A percentile compares a stretch with the other conserved stretches of the same genome.
Conservation (phyloP, 2,113 vertebrate species). For the Oceanites oceanicus region DNA sequence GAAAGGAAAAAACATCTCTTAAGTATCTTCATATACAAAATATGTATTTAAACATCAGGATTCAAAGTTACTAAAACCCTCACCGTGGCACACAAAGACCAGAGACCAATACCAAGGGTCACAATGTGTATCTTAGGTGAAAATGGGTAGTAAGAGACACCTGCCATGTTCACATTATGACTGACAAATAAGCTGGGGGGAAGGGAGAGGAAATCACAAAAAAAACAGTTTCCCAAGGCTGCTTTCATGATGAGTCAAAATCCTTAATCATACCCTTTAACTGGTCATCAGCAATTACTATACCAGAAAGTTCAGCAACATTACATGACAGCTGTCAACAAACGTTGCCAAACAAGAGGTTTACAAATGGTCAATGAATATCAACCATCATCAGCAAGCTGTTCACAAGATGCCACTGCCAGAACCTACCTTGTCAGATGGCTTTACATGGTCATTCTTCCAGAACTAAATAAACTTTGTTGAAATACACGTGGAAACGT, state of each 20-base stretch:
- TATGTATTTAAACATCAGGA: neutral
- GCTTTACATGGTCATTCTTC: neutral
- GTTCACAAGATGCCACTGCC: neutral
- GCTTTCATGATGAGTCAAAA: neutral
- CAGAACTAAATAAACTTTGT: neutral
- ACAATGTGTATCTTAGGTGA: neutral
- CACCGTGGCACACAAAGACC: neutral
- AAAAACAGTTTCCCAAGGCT: neutral
- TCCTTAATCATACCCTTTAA: neutral
- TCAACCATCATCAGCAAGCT: neutral
- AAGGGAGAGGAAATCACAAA: too few species aligned
- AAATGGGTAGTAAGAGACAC: neutral
- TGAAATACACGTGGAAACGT: neutral
- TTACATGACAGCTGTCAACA: neutral
- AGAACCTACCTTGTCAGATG: neutral
- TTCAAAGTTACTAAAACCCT: neutral
- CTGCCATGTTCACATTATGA: neutral
- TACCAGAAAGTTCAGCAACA: neutral
- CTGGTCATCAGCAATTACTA: neutral
- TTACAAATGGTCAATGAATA: neutral
- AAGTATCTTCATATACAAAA: neutral
- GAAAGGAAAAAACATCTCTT: constrained; percentile 12
- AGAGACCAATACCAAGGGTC: neutral
- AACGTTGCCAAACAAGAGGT: neutral
- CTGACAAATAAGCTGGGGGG: neutral